Evolutionary conservation across 2,113 vertebrate species (phyloP).

Genomic region (Gopherus evgoodei): DNA sequence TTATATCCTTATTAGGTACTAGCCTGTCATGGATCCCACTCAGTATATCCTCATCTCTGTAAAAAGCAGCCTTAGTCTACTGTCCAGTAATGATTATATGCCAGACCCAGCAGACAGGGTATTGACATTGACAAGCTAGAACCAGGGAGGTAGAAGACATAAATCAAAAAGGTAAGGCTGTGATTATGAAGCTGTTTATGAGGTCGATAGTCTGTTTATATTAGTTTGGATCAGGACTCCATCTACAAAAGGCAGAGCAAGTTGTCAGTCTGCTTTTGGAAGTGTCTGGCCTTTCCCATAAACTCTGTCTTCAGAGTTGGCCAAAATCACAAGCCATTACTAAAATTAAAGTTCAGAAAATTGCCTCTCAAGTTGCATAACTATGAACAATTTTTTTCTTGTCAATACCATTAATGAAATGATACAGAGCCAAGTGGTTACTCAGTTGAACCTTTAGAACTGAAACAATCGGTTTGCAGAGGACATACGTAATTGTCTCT

Average conservation of each 20-base stretch:
- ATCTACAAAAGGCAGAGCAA: fast-evolving
- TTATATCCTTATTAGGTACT: background rate
- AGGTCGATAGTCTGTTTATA: background rate
- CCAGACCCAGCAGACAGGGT: background rate
- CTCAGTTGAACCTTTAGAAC: background rate
- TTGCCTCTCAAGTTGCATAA: background rate
- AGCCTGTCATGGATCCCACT: background rate
- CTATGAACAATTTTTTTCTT: slow-evolving; percentile 3
- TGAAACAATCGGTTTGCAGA: background rate
- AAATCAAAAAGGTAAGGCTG: background rate
- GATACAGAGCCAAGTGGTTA: background rate
- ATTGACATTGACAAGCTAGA: background rate
- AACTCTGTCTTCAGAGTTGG: background rate
- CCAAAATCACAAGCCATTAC: background rate
- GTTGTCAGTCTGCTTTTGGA: background rate
- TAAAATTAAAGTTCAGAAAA: slow-evolving; percentile 38
- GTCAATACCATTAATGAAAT: background rate
- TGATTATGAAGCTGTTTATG: background rate
- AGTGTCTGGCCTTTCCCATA: background rate
- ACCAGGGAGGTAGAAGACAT: background rate
- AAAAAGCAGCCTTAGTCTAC: background rate
- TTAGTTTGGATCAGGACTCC: background rate
- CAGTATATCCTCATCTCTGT: fast-evolving
- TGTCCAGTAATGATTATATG: fast-evolving
- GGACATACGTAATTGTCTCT: background rate